Percentiles rank a stretch among this genome's conserved stretches.
phyloP scores from a whole-genome alignment of 2,888 invertebrate genomes.

The Dynastes tityus region DNA sequence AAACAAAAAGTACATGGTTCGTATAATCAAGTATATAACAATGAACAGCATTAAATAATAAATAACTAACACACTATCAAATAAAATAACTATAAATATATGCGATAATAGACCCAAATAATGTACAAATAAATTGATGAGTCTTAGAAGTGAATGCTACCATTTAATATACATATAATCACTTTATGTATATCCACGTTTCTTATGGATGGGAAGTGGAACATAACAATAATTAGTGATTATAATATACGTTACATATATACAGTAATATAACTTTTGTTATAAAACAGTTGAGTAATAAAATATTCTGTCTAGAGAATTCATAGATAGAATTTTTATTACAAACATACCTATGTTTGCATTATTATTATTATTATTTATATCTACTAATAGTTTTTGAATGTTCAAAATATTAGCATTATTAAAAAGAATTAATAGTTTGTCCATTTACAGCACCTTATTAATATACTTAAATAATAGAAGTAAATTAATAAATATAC shows the following conservation, averaged over 20 bases:
- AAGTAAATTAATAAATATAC: constrained; percentile 66
- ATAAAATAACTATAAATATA: constrained; percentile 33
- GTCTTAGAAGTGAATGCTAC: constrained; percentile 10
- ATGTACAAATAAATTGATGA: constrained; percentile 15
- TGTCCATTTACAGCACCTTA: constrained; percentile 42
- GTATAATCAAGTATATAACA: constrained; percentile 51
- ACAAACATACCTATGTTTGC: constrained; percentile 27
- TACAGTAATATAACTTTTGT: constrained; percentile 32
- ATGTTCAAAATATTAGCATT: constrained; percentile 44
- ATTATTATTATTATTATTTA: constrained; percentile 19
- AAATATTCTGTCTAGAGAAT: constrained; percentile 23
- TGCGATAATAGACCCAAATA: constrained; percentile 25
- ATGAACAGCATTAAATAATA: constrained; percentile 20
- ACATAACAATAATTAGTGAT: constrained; percentile 33
- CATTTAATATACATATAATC: constrained; percentile 11
- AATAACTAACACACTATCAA: constrained; percentile 26
- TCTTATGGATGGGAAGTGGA: constrained; percentile 8
- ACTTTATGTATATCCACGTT: constrained; percentile 29
- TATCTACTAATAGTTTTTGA: constrained; percentile 49
- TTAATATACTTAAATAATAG: constrained; percentile 61
- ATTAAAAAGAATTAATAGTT: constrained; percentile 16
- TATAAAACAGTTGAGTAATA: constrained; percentile 39
- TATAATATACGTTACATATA: constrained; percentile 32
- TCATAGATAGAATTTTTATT: constrained; percentile 39
- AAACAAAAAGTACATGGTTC: constrained; percentile 41